A percentile compares a stretch with the other conserved stretches of the same genome.
Evolutionary conservation across 2,797 vertebrate genomes (phyloP).

Genomic region (Stomatorhinus walkeri): DNA sequence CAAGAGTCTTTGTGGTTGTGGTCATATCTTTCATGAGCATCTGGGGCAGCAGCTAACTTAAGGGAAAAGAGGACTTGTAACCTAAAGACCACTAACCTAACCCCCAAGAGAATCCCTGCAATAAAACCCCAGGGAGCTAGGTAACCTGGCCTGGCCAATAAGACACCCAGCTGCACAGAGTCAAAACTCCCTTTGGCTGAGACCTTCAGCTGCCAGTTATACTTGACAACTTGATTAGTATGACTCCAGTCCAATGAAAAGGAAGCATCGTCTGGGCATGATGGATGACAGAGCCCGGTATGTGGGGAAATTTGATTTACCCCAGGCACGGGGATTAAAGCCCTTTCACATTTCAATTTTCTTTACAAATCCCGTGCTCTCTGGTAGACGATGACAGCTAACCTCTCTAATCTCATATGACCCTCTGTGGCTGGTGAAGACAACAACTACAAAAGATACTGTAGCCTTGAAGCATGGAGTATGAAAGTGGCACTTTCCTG

Average conservation of each 20-base stretch:
- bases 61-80: neutral
- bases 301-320: neutral
- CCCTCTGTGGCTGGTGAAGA: neutral
- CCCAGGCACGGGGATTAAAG: slow-evolving; percentile 12
- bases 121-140: neutral
- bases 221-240: neutral
- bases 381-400: slow-evolving; percentile 12
- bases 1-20: neutral
- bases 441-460: neutral
- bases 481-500: neutral
- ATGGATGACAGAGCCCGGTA: neutral
- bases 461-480: neutral
- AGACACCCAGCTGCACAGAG: neutral
- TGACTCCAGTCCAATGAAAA: neutral
- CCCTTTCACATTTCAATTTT: slow-evolving; percentile 24
- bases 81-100: neutral
- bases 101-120: neutral
- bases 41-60: neutral
- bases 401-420: slow-evolving; percentile 21
- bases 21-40: neutral
- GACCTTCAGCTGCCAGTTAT: neutral
- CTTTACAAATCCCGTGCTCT: slow-evolving; percentile 20
- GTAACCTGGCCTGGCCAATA: neutral
- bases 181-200: neutral
- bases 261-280: neutral